phyloP scores from a whole-genome alignment of 2,113 vertebrate genomes.

The Laticauda colubrina region DNA sequence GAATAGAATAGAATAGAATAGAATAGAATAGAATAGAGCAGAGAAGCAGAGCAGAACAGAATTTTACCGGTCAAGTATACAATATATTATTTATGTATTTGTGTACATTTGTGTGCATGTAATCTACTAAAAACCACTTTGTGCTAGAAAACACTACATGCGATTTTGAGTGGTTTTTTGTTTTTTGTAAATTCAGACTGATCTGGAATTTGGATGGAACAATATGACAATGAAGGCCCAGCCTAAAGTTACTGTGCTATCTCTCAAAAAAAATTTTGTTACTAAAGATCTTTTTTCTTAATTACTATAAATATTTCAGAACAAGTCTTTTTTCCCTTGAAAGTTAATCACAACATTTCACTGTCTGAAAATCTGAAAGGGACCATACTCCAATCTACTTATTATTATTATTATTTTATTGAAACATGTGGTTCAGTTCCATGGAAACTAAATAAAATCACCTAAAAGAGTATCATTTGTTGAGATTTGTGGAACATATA shows the following conservation, averaged over 20 bases:
- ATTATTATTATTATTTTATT: neutral
- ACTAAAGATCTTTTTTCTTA: neutral
- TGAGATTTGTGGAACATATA: neutral
- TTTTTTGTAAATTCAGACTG: neutral
- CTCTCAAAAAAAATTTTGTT: neutral
- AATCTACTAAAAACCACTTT: neutral
- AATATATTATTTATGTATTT: neutral
- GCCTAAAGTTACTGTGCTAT: neutral
- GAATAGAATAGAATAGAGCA: too few relatives aligned
- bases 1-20: too few relatives aligned
- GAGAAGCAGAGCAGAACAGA: neutral
- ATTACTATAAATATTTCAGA: neutral
- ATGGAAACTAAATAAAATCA: neutral
- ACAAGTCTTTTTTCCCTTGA: neutral
- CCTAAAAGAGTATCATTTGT: neutral
- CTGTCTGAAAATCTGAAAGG: neutral
- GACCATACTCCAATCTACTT: neutral
- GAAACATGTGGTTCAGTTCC: rapidly evolving
- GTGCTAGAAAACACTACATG: neutral
- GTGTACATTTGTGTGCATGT: neutral
- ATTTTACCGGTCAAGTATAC: neutral
- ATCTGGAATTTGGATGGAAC: too few relatives aligned
- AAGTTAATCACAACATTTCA: neutral
- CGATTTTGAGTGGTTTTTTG: neutral
- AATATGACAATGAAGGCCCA: neutral